Evolutionary conservation across 2,888 invertebrate species (phyloP).

Genomic region (Hetaerina titia): DNA sequence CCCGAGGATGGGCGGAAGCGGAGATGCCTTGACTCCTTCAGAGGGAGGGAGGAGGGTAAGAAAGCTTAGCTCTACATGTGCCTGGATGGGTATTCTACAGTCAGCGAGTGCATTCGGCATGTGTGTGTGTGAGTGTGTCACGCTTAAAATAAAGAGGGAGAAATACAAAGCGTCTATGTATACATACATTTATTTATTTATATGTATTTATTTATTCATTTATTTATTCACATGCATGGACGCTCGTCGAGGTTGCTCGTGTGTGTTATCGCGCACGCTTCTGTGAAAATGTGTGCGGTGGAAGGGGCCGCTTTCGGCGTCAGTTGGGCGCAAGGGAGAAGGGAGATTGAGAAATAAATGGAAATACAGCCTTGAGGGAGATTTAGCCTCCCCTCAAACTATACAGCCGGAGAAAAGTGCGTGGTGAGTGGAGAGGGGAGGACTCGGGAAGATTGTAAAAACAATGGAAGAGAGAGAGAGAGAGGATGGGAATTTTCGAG

Average conservation of each 20-base stretch:
- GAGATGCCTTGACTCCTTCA: neutral
- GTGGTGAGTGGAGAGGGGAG: neutral
- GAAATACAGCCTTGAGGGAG: conserved; percentile 47
- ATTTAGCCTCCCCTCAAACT: neutral
- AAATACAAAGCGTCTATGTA: too few species aligned
- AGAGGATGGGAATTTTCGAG: conserved; percentile 7
- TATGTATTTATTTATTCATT: too few species aligned
- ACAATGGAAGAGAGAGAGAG: neutral
- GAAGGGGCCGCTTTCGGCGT: neutral
- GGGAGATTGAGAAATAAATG: conserved; percentile 60
- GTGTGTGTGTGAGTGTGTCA: too few species aligned
- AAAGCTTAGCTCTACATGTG: too few species aligned
- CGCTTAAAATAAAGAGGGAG: too few species aligned
- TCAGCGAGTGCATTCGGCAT: too few species aligned
- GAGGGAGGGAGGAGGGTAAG: too few species aligned
- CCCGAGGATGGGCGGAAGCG: neutral
- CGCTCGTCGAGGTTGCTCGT: neutral
- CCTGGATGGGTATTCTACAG: too few species aligned
- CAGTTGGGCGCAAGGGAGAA: neutral
- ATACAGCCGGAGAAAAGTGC: neutral
- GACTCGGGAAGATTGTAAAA: conserved; percentile 13
- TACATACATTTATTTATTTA: too few species aligned
- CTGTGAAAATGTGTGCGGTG: neutral
- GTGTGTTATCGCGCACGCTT: neutral
- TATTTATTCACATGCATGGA: too few species aligned